Base-by-base conservation (phyloP, 1,140 invertebrate genomes). In the Araneus ventricosus region DNA sequence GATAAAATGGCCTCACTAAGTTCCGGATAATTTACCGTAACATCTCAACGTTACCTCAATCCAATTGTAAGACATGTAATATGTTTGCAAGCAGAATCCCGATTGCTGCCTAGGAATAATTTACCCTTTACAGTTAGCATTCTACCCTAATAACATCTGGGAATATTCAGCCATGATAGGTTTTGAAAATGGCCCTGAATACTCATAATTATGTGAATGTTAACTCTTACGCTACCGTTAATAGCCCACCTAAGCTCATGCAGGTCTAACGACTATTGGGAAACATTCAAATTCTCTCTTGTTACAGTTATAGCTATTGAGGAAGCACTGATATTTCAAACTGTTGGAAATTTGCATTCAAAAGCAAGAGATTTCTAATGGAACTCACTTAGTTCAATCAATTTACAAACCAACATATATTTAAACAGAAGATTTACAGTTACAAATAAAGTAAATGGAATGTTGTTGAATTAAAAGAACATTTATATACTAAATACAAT, bases 181-280 rank as follows among this genome's bases (percentile, higher is more conserved):
- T 67, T 67, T 67, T 67, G 63, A 67, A 67, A 67, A 67, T 67
- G 63, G 2, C 63, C 63, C n/a, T 67, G 63, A 27, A 67, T 67
- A n/a, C 5, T n/a, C 24, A 27, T 67, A 67, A 67, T 67, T 67
- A 67, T 67, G 63, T n/a, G 24, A 67, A 67, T 67, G 63, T 67
- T 67, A 67, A 67, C 63, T 8, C 63, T 67, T 22, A 22, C 27
- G 7, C n/a, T 67, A n/a, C 63, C 63, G 22, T 67, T 67, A 67
- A 67, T 67, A n/a, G 63, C n/a, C 1, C 63, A 67, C 24, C 63
- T 67, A 67, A 27, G 27, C 63, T 67, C 24, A 67, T 27, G 63
- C 27, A n/a, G 10, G 27, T 24, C 63, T 67, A 67, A 67, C 63
- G 63, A 27, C 63, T 67, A 67, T 67, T 67, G 63, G 63, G 63